Evolutionary conservation across 2,888 invertebrate species (phyloP), one percentile per base, ranked within the genome.

Genomic region (Phalangium opilio): DNA sequence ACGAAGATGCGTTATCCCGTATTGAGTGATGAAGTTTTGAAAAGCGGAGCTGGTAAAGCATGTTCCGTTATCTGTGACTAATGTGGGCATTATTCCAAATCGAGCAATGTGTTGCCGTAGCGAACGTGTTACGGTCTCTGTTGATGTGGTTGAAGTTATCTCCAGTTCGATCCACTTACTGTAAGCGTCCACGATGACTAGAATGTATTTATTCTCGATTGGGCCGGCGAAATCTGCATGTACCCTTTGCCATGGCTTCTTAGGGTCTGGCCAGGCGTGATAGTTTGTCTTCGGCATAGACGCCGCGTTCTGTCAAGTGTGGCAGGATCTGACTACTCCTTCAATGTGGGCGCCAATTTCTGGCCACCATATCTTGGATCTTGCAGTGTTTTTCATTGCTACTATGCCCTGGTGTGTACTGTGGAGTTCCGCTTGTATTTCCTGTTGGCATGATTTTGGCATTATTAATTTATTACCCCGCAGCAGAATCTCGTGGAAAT

Each of bases 1-100:
- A 12, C n/a, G 2, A 15, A 46, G 17, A 2, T 53, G 52, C n/a
- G 35, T 10, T 10, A 51, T 47, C 2, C 17, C 43, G 20, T 44
- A 38, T 1, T 10, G 17, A 5, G 43, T 14, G 19, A 51, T 50
- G 45, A 57, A 60, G 15, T 50, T 32, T 33, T 46, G 32, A 43
- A 61, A 60, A 42, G 60, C 59, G 18, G 40, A 45, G 3, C 54
- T 53, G n/a, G 36, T 50, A 47, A 62, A 61, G 11, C 49, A 49
- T 18, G 58, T 50, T 10, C 56, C 57, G 48, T 61, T 60, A 45
- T 61, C 61, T 8, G 55, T 51, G 0, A 58, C 59, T 4, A 60
- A 21, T 7, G 41, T 48, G 21, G 54, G 54, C 5, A 59, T 60
- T 10, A 61, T 36, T 7, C 61, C 58, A 47, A 53, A 50, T 3